Percentiles rank a stretch among this genome's conserved stretches.
Conservation (phyloP, 2,113 vertebrate species). For the Phalacrocorax pelagicus region DNA sequence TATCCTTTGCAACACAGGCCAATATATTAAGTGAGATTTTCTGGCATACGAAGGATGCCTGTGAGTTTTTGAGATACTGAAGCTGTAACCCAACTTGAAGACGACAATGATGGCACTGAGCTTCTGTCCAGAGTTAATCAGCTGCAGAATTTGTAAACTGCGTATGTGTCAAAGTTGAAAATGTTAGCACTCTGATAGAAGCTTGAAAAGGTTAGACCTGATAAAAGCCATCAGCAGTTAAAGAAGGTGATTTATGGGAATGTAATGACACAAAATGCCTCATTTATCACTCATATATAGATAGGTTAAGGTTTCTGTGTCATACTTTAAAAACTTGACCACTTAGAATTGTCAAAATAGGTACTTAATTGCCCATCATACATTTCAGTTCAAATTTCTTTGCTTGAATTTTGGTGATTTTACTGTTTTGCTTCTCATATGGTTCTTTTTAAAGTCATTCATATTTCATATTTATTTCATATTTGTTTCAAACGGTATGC, state of each 20-base stretch:
- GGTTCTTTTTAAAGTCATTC: slow-evolving; percentile 73
- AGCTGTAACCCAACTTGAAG: slow-evolving; percentile 74
- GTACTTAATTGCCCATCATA: slow-evolving; percentile 79
- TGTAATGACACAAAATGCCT: slow-evolving; percentile 98
- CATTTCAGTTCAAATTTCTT: slow-evolving; percentile 77
- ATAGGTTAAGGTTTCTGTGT: slow-evolving; percentile 91
- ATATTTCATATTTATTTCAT: slow-evolving; percentile 74
- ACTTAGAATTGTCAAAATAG: slow-evolving; percentile 85
- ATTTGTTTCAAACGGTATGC: slow-evolving; percentile 66
- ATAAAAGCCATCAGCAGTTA: slow-evolving; percentile 97
- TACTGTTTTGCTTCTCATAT: slow-evolving; percentile 66
- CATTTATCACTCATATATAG: slow-evolving; percentile 94
- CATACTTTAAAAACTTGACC: slow-evolving; percentile 92
- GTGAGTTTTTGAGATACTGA: slow-evolving; percentile 58
- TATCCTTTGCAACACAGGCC: not conserved
- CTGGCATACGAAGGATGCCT: slow-evolving; percentile 15
- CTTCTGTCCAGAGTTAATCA: slow-evolving; percentile 91
- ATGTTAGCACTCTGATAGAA: slow-evolving; percentile 96
- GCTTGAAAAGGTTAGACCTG: slow-evolving; percentile 99
- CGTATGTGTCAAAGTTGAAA: slow-evolving; percentile 96
- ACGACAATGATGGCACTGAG: slow-evolving; percentile 72
- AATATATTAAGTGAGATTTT: slow-evolving; percentile 40
- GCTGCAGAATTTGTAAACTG: slow-evolving; percentile 95
- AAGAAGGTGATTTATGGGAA: slow-evolving; percentile 96
- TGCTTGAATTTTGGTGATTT: slow-evolving; percentile 68